Base-by-base conservation (phyloP, 1,140 invertebrate species). In the Anthonomus grandis region DNA sequence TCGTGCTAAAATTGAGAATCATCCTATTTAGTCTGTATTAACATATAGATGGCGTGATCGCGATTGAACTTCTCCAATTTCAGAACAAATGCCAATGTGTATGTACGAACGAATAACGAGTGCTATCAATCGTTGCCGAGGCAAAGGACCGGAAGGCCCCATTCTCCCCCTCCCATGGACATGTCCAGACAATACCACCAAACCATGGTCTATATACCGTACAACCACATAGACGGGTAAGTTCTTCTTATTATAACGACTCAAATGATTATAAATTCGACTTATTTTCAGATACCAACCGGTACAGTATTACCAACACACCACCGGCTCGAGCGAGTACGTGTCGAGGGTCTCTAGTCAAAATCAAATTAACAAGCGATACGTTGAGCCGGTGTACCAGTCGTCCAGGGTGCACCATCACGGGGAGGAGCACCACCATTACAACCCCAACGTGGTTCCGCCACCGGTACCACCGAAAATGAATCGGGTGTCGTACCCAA, bases 161-260 rank as follows among this genome's bases (percentile, higher is more conserved):
- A 83, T 70, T 84, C 83, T 0, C 83, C 83, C 6, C 83, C 83
- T 0, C 83, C 83, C 4, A 76, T 83, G 41, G 72, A 74, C 53
- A 57, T 73, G 27, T 68, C 70, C 12, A 75, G 81, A 21, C 81
- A 75, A 57, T 81, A 83, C 63, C 83, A 85, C 53, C 82, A 85
- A 59, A 86, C 86, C 0, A 84, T 89, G 77, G 83, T 85, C n/a
- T 81, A 88, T 44, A 85, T 89, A 23, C 86, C 86, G 1, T 89
- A 87, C 67, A 86, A 82, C 60, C 79, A 78, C 8, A 67, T 74
- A 23, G 71, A 74, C 58, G 64, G 57, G 57, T 57, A 54, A 31
- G 50, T 13, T 22, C 45, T 15, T 21, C 55, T 27, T 1, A 34
- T 34, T 34, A 34, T 1, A 2, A 34, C 13, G 10, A 34, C 13